Evolutionary conservation across 2,888 invertebrate species (phyloP).

Genomic region (Gymnoscelis rufifasciata): DNA sequence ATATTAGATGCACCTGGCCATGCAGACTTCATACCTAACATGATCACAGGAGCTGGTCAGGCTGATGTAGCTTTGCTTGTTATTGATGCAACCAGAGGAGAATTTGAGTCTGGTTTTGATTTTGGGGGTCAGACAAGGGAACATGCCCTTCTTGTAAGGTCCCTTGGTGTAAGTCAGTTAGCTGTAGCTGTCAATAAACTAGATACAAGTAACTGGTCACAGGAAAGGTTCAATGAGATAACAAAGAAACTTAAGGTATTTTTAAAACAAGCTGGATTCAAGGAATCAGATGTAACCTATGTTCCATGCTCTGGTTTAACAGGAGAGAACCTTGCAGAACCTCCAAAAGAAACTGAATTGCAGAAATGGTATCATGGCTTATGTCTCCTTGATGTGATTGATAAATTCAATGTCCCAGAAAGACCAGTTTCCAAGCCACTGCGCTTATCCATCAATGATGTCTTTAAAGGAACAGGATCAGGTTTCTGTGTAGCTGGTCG

Average conservation of each 20-base stretch:
- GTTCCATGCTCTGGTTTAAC: slow-evolving; percentile 98
- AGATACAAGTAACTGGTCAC: slow-evolving; percentile 96
- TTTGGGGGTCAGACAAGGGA: slow-evolving; percentile 98
- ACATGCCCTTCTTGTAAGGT: slow-evolving; percentile 95
- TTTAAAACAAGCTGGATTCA: slow-evolving; percentile 94
- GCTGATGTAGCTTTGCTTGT: slow-evolving; percentile 98
- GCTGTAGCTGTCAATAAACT: slow-evolving; percentile 98
- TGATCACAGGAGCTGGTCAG: slow-evolving; percentile 99
- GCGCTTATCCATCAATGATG: slow-evolving; percentile 94
- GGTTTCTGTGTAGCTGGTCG: slow-evolving; percentile 94
- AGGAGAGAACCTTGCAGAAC: slow-evolving; percentile 92
- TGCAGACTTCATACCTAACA: slow-evolving; percentile 99
- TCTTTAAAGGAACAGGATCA: slow-evolving; percentile 95
- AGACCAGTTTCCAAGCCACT: slow-evolving; percentile 93
- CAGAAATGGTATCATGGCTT: slow-evolving; percentile 91
- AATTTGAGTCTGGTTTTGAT: slow-evolving; percentile 99
- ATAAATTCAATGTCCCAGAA: slow-evolving; percentile 91
- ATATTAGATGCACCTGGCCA: slow-evolving; percentile 99
- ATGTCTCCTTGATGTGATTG: slow-evolving; percentile 90
- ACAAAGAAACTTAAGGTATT: slow-evolving; percentile 88
- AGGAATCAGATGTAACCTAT: slow-evolving; percentile 90
- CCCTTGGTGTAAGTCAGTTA: slow-evolving; percentile 93
- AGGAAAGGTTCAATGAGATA: slow-evolving; percentile 94
- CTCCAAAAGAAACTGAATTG: slow-evolving; percentile 81
- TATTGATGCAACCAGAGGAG: slow-evolving; percentile 96